Evolutionary conservation across 37 sponge, comb jelly and placozoan genomes (phyloP).

Genomic region (Halichondria panicea): DNA sequence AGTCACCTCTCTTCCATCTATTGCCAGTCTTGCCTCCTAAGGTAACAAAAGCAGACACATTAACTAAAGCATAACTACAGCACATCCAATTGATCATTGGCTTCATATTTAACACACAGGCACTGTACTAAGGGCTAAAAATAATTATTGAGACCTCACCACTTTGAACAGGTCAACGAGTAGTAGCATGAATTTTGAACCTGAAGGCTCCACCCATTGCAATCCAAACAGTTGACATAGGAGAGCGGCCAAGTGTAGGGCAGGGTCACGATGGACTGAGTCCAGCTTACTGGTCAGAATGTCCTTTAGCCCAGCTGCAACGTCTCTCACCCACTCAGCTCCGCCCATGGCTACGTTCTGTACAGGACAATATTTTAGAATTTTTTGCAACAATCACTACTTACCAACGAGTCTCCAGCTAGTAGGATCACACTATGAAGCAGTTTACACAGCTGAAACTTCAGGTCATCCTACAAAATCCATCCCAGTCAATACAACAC

Average conservation of each 20-base stretch:
- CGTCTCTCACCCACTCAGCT: constrained; percentile 38
- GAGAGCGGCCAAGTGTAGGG: constrained; percentile 39
- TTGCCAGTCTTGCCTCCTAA: constrained; percentile 37
- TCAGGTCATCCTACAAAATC: constrained; percentile 46
- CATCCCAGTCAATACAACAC: not conserved
- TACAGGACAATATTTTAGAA: not conserved
- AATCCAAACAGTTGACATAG: constrained; percentile 40
- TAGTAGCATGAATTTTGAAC: constrained; percentile 16
- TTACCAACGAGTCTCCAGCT: constrained; percentile 2
- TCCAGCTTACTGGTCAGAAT: constrained; percentile 59
- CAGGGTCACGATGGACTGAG: constrained; percentile 7
- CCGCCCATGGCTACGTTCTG: not conserved
- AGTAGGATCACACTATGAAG: constrained; percentile 7
- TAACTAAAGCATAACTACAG: not conserved
- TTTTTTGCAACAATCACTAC: not conserved
- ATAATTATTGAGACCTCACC: constrained; percentile 18
- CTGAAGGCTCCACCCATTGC: constrained; percentile 25
- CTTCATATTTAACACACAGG: not conserved
- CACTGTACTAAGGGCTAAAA: not conserved
- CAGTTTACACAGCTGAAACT: constrained; percentile 36
- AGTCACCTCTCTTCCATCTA: constrained; percentile 9
- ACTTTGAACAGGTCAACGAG: constrained; percentile 21
- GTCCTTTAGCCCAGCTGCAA: constrained; percentile 53
- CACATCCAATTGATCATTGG: not conserved
- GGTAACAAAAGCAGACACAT: not conserved